Evolutionary conservation across 2,113 vertebrate genomes (phyloP).

Genomic region (Hoplias malabaricus): DNA sequence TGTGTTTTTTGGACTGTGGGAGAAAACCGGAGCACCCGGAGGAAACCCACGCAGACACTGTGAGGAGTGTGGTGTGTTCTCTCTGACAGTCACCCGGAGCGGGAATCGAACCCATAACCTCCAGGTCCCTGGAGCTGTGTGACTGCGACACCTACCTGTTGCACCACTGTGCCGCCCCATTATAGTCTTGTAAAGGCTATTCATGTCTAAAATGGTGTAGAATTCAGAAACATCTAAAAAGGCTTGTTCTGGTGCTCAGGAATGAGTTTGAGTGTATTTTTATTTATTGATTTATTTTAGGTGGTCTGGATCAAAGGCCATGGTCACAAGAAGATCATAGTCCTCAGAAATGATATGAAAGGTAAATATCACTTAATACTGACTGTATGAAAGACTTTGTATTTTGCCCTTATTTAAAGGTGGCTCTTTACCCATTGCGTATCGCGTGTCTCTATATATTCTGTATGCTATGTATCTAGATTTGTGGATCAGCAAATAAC

Average conservation of each 20-base stretch:
- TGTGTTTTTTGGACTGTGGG: too few species aligned
- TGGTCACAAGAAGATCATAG: slow-evolving; percentile 96
- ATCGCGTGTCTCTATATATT: background rate
- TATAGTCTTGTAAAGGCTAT: too few species aligned
- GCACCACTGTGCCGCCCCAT: too few species aligned
- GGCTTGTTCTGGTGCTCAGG: background rate
- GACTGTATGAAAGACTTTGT: background rate
- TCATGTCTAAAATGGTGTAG: too few species aligned
- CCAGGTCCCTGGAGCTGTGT: too few species aligned
- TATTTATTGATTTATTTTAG: slow-evolving; percentile 61
- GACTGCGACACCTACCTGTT: too few species aligned
- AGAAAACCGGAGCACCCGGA: too few species aligned
- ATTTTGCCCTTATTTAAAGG: background rate
- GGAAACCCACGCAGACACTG: too few species aligned
- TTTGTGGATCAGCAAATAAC: background rate
- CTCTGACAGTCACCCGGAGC: too few species aligned
- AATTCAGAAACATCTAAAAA: background rate
- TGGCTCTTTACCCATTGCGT: background rate
- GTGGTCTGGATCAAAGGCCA: slow-evolving; percentile 99
- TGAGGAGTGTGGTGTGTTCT: too few species aligned
- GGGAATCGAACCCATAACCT: too few species aligned
- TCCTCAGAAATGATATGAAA: slow-evolving; percentile 98
- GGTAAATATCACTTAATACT: slow-evolving; percentile 67
- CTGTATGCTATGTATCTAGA: background rate
- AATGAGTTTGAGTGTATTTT: background rate